Conservation (phyloP, 2,113 vertebrate species). For the Salvelinus alpinus region DNA sequence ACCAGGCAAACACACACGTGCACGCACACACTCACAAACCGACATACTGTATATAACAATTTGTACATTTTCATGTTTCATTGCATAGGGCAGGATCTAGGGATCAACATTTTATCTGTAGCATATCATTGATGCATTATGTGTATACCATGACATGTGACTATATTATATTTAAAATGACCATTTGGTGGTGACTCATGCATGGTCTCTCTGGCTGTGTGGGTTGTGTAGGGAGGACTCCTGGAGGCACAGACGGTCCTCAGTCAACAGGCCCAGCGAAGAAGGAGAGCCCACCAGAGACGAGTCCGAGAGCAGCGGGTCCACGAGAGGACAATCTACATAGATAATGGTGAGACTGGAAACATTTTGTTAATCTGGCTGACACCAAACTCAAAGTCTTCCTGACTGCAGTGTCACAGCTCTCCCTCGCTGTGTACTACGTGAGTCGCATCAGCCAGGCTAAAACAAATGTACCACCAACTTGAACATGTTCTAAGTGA, state of each 20-base stretch:
- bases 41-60: conserved; percentile 1
- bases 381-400: too few species aligned
- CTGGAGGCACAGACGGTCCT: conserved; percentile 59
- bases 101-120: too few species aligned
- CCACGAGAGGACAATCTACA: conserved; percentile 37
- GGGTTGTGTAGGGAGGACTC: conserved; percentile 36
- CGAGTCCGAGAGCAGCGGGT: conserved; percentile 40
- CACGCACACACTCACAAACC: conserved; percentile 11
- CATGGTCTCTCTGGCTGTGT: too few species aligned
- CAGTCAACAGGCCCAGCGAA: conserved; percentile 39
- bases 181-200: too few species aligned
- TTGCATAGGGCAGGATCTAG: too few species aligned
- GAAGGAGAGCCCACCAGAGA: conserved; percentile 41
- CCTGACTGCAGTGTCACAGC: too few species aligned
- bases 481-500: background rate
- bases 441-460: too few species aligned
- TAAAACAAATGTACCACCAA: background rate
- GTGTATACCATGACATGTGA: too few species aligned
- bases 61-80: too few species aligned
- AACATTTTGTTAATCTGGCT: background rate
- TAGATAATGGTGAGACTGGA: conserved; percentile 30
- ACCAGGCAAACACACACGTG: conserved; percentile 6
- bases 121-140: too few species aligned
- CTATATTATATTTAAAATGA: too few species aligned
- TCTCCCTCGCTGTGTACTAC: too few species aligned